These are phyloP conservation scores for Tinamus guttatus DNA, from an alignment of 2,113 vertebrate genomes.

Conservation along the genomic window DNA sequence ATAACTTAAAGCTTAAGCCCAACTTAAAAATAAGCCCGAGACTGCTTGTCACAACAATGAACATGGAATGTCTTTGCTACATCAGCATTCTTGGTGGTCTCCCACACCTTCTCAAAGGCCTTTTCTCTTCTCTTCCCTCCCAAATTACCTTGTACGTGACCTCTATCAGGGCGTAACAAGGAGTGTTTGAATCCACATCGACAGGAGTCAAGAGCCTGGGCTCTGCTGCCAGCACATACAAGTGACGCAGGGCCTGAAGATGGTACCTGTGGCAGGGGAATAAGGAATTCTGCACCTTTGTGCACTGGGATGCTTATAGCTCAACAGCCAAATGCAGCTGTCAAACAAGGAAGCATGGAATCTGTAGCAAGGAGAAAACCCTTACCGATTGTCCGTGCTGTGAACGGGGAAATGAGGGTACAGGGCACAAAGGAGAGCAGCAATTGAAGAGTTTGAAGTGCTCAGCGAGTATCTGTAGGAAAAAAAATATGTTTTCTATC, in stretches of 20 bases:
- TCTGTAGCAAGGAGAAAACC: accelerated
- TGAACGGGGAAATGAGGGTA: constrained; percentile 98
- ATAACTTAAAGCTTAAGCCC: not conserved
- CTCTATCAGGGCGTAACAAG: constrained; percentile 94
- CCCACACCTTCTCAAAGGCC: not conserved
- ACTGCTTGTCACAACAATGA: not conserved
- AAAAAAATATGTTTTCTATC: not conserved
- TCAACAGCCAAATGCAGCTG: not conserved
- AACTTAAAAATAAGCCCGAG: not conserved
- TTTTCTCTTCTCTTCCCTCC: accelerated
- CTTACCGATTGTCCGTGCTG: constrained; percentile 96
- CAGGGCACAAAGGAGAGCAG: constrained; percentile 94
- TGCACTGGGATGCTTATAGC: not conserved
- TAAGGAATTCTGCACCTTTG: not conserved
- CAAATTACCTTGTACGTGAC: constrained; percentile 91
- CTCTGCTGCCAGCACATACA: constrained; percentile 93
- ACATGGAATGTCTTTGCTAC: accelerated
- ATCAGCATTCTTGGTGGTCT: not conserved
- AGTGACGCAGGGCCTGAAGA: constrained; percentile 94
- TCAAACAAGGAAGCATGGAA: not conserved
- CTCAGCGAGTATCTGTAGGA: constrained; percentile 90
- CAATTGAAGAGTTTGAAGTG: constrained; percentile 96
- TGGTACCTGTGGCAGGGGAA: constrained; percentile 85
- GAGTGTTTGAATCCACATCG: constrained; percentile 92
- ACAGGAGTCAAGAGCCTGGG: constrained; percentile 93